Base-by-base conservation (phyloP, 2,797 vertebrate species). In the Trachops cirrhosus region DNA sequence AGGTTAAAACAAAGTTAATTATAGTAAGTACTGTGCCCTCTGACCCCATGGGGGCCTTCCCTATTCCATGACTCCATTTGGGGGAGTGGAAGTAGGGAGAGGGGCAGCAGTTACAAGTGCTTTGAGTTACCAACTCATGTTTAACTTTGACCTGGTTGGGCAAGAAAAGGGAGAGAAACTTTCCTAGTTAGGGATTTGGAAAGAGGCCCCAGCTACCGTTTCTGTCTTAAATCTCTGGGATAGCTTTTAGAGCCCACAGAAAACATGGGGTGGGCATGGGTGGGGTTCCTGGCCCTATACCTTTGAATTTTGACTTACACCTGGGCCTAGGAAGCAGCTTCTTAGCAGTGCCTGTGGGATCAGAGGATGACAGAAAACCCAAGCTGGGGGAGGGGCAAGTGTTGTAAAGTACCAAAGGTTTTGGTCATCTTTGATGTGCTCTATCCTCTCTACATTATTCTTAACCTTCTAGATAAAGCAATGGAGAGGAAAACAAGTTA, bases 401-500 rank as follows among this genome's bases (percentile, higher is more conserved):
- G 84, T 86, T 83, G 44, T 52, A 26, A 90, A 96, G 97, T 89
- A 91, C 97, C 96, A 88, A 74, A 93, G 94, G 75, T 86, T 80
- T 68, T 57, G 75, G 83, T 70, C 89, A 44, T 41, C 78, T 73
- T 48, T 67, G 87, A 0, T 52, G 83, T 91, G 95, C 91, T 91
- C 83, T 70, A 0, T 29, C 44, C 9, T 68, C 75, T 73, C 77
- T 59, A 73, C 18, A 78, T 52, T 54, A 54, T 54, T 82, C 64
- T 54, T 85, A 91, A 96, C 96, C 96, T 95, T 98, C 97, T 92
- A 93, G 97, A 90, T 91, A 94, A 97, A 98, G 97, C 90, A 93
- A 95, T 34, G 89, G 97, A 98, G 97, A 97, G 95, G 97, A 98
- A 97, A 98, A 98, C 98, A 97, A 98, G 97, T 97, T 97, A 97